Conservation (phyloP, 2,113 vertebrate species). For the Glaucomys volans region DNA sequence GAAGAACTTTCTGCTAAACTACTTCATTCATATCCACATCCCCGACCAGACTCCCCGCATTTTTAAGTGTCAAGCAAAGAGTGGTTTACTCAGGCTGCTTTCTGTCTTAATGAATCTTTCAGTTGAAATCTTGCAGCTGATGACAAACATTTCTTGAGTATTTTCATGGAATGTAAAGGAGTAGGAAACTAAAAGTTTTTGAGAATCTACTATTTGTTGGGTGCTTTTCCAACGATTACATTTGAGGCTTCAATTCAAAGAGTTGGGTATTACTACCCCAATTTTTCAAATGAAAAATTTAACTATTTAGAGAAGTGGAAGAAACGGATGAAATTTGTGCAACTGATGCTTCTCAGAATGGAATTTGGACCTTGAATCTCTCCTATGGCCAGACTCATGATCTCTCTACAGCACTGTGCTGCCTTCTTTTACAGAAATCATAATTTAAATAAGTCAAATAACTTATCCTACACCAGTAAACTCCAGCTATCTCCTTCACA, state of each 20-base stretch:
- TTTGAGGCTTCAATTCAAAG: neutral
- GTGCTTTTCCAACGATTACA: neutral
- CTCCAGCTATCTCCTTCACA: neutral
- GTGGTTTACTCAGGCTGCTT: neutral
- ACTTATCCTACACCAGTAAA: neutral
- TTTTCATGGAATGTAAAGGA: neutral
- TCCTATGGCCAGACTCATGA: neutral
- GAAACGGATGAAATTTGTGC: neutral
- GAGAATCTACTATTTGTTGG: neutral
- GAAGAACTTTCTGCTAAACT: neutral
- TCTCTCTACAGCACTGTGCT: neutral
- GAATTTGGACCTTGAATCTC: neutral
- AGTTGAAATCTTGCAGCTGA: neutral
- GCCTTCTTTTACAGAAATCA: neutral
- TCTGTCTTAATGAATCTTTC: neutral
- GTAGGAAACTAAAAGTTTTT: neutral
- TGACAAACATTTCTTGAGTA: neutral
- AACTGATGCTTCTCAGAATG: neutral
- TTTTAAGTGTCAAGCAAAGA: neutral
- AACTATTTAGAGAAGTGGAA: neutral
- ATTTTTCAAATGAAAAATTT: constrained; percentile 26
- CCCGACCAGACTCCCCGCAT: neutral
- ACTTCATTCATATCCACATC: neutral
- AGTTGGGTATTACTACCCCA: neutral
- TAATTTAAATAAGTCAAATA: neutral